Evolutionary conservation across 2,888 invertebrate species (phyloP), one percentile per base, ranked within the genome.

Genomic region (Agrilus biguttatus): DNA sequence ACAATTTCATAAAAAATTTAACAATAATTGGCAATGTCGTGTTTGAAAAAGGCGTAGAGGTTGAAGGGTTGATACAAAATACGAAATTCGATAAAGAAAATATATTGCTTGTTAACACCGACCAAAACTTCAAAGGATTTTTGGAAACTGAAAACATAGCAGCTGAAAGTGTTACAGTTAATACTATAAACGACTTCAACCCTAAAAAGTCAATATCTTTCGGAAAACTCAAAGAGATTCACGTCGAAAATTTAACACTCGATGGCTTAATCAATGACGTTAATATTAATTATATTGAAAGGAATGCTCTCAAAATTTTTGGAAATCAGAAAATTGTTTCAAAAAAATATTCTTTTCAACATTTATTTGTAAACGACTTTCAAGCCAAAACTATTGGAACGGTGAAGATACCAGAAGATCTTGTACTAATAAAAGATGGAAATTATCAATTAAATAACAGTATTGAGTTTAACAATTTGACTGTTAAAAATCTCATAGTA

Each of bases 221-320:
- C 17, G 39, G 49, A 17, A 47, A 46, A 28, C 43, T 58, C 12
- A 48, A 51, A n/a, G 52, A 47, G 33, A 43, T 75, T 5, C 57
- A 51, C 14, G 61, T 70, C 2, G 57, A 68, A 43, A 58, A 70
- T 21, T 49, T 74, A 10, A 52, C 58, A 12, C 56, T 75, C 12
- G 55, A 55, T 3, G 71, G 70, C n/a, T 60, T 56, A 10, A 53
- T 77, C 0, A 78, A 78, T 54, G 63, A 65, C 8, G 53, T 69
- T 4, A 59, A 61, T 42, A 61, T 76, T 50, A 49, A 56, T 1
- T 55, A 65, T 8, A 53, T 78, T 23, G 46, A 67, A 19, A 59
- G 68, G 41, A 63, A 68, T 47, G 63, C 69, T 1, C 55, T 78
- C 10, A 72, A 65, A 55, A 65, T 62, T 14, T 50, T 50, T 2